Base-by-base conservation (phyloP, 2,113 vertebrate species). In the Vidua chalybeata region DNA sequence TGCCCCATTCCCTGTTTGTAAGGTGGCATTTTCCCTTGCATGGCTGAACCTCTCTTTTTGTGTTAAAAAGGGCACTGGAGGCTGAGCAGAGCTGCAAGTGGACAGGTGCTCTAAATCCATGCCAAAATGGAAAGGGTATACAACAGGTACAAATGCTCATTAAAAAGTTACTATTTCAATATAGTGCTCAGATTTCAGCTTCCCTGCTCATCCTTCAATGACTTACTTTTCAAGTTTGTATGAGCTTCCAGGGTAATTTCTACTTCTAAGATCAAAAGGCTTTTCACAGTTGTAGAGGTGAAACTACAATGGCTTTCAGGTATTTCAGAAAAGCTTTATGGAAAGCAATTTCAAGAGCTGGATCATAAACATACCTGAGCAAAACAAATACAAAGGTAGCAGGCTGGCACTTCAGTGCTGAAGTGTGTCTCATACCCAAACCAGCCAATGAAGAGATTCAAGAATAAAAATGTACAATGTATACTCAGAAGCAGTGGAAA, bases 271-370 rank as follows among this genome's bases (percentile, higher is more conserved):
- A 73, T 87, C 43, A 68, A 75, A 90, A 89, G 26, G 6, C 13
- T 74, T 86, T 59, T 89, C 56, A 37, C 28, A 48, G 28, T 35
- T 92, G 18, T n/a, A 16, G 19, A 13, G 10, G 19, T 76, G 75
- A 84, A 71, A 30, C 69, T 68, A 3, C 56, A 46, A 39, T 41
- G 8, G 54, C 49, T 96, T 85, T 76, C 31, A 33, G 33, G 33
- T 78, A 30, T 67, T 89, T 75, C 37, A 75, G 61, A 68, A 84
- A 33, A 78, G 41, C 43, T 87, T 68, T 46, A n/a, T 35, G 41
- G 80, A 63, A 66, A 64, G n/a, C 27, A 52, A 52, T 89, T 89
- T 81, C 22, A 89, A 63, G 73, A 75, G 22, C 66, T 82, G 31
- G 18, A 75, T 82, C n/a, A 33, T 58, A 49, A 91, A 79, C 67